Base-by-base conservation (phyloP, 2,888 invertebrate species). In the Amiota mariae region DNA sequence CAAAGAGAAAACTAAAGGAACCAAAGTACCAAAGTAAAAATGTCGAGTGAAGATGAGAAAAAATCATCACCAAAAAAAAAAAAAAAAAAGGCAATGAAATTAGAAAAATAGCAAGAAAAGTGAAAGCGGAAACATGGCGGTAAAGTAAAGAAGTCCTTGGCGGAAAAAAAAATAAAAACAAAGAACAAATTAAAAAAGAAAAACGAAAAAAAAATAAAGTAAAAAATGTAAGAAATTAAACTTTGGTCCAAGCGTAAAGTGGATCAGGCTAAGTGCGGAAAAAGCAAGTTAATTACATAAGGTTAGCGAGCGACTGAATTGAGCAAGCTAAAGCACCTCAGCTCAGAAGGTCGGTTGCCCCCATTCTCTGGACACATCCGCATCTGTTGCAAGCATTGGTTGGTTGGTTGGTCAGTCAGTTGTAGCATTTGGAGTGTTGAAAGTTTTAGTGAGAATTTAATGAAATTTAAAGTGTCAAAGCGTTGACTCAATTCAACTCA, bases 401-500 rank as follows among this genome's bases (percentile, higher is more conserved):
- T 3, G 3, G n/a, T n/a, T n/a, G n/a, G n/a, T n/a, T n/a, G 24
- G 24, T 24, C 24, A 24, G 36, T 36, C 36, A 36, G 2, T 24
- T 24, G 24, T 24, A 3, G 24, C 24, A 3, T 36, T 85, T 74
- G 85, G 85, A 85, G 85, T 85, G 83, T 81, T 82, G 81, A 82
- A 80, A 49, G 48, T 85, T 85, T 36, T 84, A 85, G 84, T 84
- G 82, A 77, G 84, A 85, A 84, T 85, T 70, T 83, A 83, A 83
- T 83, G 84, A 85, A 83, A 83, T 83, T 83, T 85, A 81, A 83
- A 85, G 78, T 48, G 66, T 36, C 36, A 36, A 36, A 36, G 36
- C 36, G 36, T 36, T 36, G 36, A 36, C 8, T 36, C 6, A 36
- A 36, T 6, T 36, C 36, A 36, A 36, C 24, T 24, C 24, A 24